phyloP scores from a whole-genome alignment of 1,140 invertebrate species.

The Holotrichia oblita region DNA sequence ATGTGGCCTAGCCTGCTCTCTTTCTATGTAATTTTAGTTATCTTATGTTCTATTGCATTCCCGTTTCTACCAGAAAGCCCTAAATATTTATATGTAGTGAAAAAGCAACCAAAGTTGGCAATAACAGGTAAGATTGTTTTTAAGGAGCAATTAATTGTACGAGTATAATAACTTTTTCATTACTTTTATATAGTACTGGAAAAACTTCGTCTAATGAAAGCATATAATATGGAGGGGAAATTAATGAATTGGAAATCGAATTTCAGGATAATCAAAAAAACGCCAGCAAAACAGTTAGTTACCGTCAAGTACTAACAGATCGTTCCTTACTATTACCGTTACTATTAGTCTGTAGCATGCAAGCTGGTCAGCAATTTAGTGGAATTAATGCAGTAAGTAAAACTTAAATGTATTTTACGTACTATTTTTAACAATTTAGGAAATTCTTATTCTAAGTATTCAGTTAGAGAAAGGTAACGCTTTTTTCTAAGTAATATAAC shows the following conservation, averaged over 20 bases:
- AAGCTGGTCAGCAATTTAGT: slow-evolving; percentile 84
- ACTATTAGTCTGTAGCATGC: slow-evolving; percentile 76
- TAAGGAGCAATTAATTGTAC: neutral
- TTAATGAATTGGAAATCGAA: slow-evolving; percentile 61
- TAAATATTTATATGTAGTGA: slow-evolving; percentile 82
- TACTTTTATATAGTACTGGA: slow-evolving; percentile 63
- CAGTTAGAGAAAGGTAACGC: too few relatives aligned
- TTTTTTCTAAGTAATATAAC: neutral
- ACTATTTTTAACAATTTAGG: too few relatives aligned
- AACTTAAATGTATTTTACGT: neutral
- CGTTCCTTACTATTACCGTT: slow-evolving; percentile 71
- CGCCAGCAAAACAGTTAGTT: slow-evolving; percentile 62
- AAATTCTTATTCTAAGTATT: too few relatives aligned
- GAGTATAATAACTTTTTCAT: slow-evolving; percentile 64
- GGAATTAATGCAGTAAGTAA: slow-evolving; percentile 85
- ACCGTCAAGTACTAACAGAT: slow-evolving; percentile 66
- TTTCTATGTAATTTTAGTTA: slow-evolving; percentile 68
- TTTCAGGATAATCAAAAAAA: slow-evolving; percentile 53
- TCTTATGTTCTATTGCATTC: slow-evolving; percentile 68
- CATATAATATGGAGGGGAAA: slow-evolving; percentile 63
- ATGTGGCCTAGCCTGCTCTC: slow-evolving; percentile 78
- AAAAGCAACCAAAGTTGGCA: slow-evolving; percentile 69
- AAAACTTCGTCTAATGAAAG: slow-evolving; percentile 63
- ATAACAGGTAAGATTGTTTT: slow-evolving; percentile 65
- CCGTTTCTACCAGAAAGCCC: slow-evolving; percentile 83